Conservation (phyloP, 2,113 vertebrate genomes). For the Sphyrna mokarran region DNA sequence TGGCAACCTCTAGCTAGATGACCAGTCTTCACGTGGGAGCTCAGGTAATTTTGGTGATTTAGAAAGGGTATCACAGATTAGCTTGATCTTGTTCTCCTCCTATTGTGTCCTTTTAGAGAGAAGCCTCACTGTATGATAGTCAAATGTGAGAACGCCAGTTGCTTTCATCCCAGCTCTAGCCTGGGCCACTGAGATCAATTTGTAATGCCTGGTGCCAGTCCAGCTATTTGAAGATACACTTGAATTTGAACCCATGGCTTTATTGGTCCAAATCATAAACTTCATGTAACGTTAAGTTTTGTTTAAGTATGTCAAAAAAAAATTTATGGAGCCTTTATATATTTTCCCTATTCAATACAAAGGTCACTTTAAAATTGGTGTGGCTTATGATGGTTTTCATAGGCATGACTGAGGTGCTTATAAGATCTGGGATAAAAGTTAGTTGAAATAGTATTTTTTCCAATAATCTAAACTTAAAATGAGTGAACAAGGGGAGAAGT, state of each 20-base stretch:
- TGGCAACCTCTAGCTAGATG: not conserved
- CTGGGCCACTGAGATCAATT: not conserved
- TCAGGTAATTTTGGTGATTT: not conserved
- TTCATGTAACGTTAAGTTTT: not conserved
- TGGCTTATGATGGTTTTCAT: too few relatives aligned
- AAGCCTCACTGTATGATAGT: not conserved
- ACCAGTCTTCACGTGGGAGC: not conserved
- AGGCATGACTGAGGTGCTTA: too few relatives aligned
- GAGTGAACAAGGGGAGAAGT: not conserved
- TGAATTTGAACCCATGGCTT: not conserved
- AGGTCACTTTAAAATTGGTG: not conserved
- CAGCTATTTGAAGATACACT: not conserved
- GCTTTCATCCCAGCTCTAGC: not conserved
- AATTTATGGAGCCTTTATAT: not conserved
- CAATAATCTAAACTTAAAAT: not conserved
- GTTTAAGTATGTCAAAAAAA: not conserved
- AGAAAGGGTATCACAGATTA: not conserved
- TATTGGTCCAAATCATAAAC: not conserved
- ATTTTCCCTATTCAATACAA: not conserved
- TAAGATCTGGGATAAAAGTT: too few relatives aligned
- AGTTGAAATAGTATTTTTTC: not conserved
- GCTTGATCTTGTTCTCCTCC: not conserved
- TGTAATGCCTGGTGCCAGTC: not conserved
- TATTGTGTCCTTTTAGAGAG: not conserved
- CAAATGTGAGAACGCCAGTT: not conserved